phyloP scores from a whole-genome alignment of 1,140 invertebrate species.

The Meteorus sp. region DNA sequence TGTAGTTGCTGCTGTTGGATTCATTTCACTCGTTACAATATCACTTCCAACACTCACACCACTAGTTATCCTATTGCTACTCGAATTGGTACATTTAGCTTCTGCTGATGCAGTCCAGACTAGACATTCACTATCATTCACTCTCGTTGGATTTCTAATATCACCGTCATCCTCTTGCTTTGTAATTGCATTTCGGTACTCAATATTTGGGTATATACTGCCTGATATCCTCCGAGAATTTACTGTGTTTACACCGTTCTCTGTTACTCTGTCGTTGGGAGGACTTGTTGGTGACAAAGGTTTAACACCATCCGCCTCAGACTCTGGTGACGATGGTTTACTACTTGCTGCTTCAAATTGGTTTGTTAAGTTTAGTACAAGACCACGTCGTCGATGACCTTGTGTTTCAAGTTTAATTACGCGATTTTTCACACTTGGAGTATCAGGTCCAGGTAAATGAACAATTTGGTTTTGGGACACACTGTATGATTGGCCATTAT shows the following conservation, averaged over 20 bases:
- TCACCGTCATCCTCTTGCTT: conserved; percentile 20
- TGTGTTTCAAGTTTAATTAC: conserved; percentile 67
- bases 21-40: conserved; percentile 26
- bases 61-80: conserved; percentile 30
- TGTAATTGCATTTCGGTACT: too few relatives aligned
- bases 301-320: conserved; percentile 40
- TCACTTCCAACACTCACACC: conserved; percentile 30
- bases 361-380: conserved; percentile 68
- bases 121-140: conserved; percentile 51
- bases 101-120: conserved; percentile 61
- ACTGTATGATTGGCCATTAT: conserved; percentile 82
- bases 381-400: conserved; percentile 58
- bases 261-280: conserved; percentile 40
- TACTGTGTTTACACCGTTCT: conserved; percentile 55
- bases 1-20: neutral
- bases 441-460: conserved; percentile 63
- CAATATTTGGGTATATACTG: too few relatives aligned
- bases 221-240: conserved; percentile 46
- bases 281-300: conserved; percentile 20
- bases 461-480: conserved; percentile 88
- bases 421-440: conserved; percentile 55
- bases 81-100: conserved; percentile 42
- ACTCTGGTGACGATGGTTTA: conserved; percentile 57
- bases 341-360: conserved; percentile 62
- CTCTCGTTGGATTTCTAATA: conserved; percentile 21